Evolutionary conservation across 1,140 invertebrate genomes (phyloP).

Genomic region (Drosophila biarmipes): DNA sequence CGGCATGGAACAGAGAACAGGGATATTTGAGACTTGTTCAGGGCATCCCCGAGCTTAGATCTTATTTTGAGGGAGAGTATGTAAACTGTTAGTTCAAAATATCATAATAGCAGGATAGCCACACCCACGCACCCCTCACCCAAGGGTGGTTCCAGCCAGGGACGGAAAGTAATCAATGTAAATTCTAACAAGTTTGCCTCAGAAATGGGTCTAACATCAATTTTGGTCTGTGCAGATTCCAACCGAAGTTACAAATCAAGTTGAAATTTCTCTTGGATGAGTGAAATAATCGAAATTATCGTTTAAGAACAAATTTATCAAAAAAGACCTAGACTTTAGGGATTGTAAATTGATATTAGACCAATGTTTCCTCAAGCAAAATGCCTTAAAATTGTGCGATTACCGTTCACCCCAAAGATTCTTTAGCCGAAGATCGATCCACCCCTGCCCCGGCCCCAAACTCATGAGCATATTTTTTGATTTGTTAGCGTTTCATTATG

Average conservation of each 20-base stretch:
- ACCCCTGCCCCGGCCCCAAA: slow-evolving; percentile 1
- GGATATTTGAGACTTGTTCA: slow-evolving; percentile 6
- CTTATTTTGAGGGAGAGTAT: slow-evolving; percentile 49
- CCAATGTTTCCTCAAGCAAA: neutral
- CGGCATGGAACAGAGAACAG: neutral
- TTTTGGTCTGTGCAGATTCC: neutral
- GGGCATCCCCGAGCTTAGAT: slow-evolving; percentile 49
- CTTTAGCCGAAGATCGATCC: slow-evolving; percentile 9
- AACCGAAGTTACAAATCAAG: neutral
- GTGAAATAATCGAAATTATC: slow-evolving; percentile 20
- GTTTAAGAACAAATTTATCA: slow-evolving; percentile 8
- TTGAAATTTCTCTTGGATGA: neutral
- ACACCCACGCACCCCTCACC: slow-evolving; percentile 25
- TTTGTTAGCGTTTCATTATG: slow-evolving; percentile 60
- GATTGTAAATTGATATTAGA: slow-evolving; percentile 31
- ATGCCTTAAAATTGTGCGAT: slow-evolving; percentile 10
- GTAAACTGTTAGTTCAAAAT: slow-evolving; percentile 74
- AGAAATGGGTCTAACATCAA: slow-evolving; percentile 11
- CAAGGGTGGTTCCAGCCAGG: slow-evolving; percentile 9
- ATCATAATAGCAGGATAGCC: slow-evolving; percentile 56
- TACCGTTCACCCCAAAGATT: slow-evolving; percentile 12
- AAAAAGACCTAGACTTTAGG: slow-evolving; percentile 22
- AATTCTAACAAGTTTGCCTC: slow-evolving; percentile 14
- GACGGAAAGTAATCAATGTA: slow-evolving; percentile 21
- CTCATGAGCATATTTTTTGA: slow-evolving; percentile 53